Evolutionary conservation across 2,797 vertebrate genomes (phyloP).

Genomic region (Mus caroli): DNA sequence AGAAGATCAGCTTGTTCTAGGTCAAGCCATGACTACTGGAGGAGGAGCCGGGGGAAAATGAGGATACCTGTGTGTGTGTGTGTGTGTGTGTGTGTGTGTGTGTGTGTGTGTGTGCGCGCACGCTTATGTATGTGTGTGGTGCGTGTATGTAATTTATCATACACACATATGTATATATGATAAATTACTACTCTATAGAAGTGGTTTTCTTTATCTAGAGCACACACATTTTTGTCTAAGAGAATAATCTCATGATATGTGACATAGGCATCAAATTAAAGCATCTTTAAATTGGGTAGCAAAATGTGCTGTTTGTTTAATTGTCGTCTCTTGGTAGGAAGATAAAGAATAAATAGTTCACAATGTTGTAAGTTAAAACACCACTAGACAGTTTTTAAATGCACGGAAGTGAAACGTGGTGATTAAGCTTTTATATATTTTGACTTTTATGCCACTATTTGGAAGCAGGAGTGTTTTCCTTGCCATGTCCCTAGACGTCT

Average conservation of each 20-base stretch:
- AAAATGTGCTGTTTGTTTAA: not conserved
- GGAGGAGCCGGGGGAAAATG: not conserved
- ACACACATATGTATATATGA: not conserved
- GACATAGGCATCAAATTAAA: not conserved
- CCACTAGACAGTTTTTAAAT: slow-evolving; percentile 33
- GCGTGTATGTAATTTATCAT: no score
- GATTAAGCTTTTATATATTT: not conserved
- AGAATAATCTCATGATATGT: not conserved
- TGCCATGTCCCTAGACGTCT: not conserved
- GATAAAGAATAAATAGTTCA: not conserved
- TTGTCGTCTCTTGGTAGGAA: slow-evolving; percentile 15
- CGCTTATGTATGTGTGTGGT: no score
- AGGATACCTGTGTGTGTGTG: no score
- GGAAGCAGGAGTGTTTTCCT: not conserved
- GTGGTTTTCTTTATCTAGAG: not conserved
- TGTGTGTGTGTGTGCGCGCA: no score
- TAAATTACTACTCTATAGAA: not conserved
- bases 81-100: no score
- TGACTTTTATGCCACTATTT: not conserved
- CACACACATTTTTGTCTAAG: not conserved
- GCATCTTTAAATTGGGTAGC: not conserved
- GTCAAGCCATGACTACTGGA: not conserved
- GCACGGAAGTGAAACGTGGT: not conserved
- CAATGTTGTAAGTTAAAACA: slow-evolving; percentile 21
- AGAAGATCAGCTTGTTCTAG: not conserved